Conservation (phyloP, 2,888 invertebrate genomes). For the Clanis bilineata region DNA sequence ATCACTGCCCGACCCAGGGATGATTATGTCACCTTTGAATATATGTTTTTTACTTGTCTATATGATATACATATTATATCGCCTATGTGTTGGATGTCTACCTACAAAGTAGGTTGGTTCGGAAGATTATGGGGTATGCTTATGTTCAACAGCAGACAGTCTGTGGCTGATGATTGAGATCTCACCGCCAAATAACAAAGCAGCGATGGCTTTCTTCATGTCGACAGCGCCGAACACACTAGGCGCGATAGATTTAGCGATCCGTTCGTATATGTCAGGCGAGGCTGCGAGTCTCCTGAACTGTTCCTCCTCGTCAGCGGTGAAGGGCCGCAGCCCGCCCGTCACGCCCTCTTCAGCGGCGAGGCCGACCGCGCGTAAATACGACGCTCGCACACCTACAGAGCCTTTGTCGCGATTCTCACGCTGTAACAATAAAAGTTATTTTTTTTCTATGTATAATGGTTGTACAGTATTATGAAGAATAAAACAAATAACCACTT, state of each 20-base stretch:
- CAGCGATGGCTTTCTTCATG: slow-evolving; percentile 98
- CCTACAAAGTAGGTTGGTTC: too few relatives aligned
- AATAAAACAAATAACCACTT: background rate
- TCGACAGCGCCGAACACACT: slow-evolving; percentile 97
- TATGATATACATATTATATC: too few relatives aligned
- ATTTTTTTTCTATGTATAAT: background rate
- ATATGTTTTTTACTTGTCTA: too few relatives aligned
- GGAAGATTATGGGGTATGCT: too few relatives aligned
- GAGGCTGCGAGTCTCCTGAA: slow-evolving; percentile 92
- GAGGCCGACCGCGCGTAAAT: slow-evolving; percentile 96
- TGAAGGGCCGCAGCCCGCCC: slow-evolving; percentile 83
- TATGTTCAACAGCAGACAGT: too few relatives aligned
- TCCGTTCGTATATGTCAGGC: slow-evolving; percentile 93
- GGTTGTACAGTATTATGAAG: too few relatives aligned
- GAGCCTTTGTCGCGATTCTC: slow-evolving; percentile 89
- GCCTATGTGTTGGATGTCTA: too few relatives aligned
- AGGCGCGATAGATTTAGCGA: slow-evolving; percentile 96
- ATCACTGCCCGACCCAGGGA: too few relatives aligned
- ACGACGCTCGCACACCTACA: slow-evolving; percentile 96
- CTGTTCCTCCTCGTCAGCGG: slow-evolving; percentile 83
- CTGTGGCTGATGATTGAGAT: too few relatives aligned
- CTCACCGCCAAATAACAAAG: slow-evolving; percentile 94
- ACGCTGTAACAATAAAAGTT: slow-evolving; percentile 65
- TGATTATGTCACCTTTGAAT: too few relatives aligned
- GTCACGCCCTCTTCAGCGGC: slow-evolving; percentile 91